Percentiles rank a stretch among this genome's conserved stretches.
phyloP scores from a whole-genome alignment of 2,888 invertebrate genomes.

The Parnassius orleans region DNA sequence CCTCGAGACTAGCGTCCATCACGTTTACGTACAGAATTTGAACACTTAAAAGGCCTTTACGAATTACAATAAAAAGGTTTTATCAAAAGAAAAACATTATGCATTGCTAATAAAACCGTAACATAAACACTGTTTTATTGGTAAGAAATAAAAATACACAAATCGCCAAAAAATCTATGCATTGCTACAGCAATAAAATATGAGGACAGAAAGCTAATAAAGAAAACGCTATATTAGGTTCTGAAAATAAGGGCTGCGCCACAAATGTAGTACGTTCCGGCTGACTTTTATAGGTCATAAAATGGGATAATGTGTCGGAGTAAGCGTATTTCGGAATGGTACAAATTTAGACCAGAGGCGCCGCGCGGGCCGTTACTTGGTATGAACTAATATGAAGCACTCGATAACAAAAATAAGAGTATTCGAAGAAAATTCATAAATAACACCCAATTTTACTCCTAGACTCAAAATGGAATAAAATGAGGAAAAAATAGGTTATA shows the following conservation, averaged over 20 bases:
- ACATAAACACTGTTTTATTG: constrained; percentile 68
- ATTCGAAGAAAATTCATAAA: constrained; percentile 25
- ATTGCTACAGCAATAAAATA: constrained; percentile 63
- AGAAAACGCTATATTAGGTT: constrained; percentile 71
- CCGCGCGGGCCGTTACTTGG: constrained; percentile 51
- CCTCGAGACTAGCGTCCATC: constrained; percentile 31
- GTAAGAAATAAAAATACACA: constrained; percentile 61
- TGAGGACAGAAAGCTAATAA: constrained; percentile 66
- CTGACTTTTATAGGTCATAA: constrained; percentile 80
- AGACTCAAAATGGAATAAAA: too few relatives aligned
- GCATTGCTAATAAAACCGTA: constrained; percentile 60
- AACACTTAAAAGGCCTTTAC: constrained; percentile 51
- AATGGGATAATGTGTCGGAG: constrained; percentile 76
- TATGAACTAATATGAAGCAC: constrained; percentile 63
- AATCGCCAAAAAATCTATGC: constrained; percentile 70
- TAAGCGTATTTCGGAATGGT: constrained; percentile 77
- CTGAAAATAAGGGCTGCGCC: constrained; percentile 74
- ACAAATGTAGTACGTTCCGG: constrained; percentile 74
- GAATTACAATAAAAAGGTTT: constrained; percentile 64
- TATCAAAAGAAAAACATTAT: constrained; percentile 69
- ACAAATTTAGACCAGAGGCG: constrained; percentile 75
- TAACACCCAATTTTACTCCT: too few relatives aligned
- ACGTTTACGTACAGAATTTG: constrained; percentile 36
- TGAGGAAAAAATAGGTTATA: too few relatives aligned
- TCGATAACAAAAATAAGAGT: constrained; percentile 40